Evolutionary conservation across 2,113 vertebrate species (phyloP).

Genomic region (Nibea albiflora): DNA sequence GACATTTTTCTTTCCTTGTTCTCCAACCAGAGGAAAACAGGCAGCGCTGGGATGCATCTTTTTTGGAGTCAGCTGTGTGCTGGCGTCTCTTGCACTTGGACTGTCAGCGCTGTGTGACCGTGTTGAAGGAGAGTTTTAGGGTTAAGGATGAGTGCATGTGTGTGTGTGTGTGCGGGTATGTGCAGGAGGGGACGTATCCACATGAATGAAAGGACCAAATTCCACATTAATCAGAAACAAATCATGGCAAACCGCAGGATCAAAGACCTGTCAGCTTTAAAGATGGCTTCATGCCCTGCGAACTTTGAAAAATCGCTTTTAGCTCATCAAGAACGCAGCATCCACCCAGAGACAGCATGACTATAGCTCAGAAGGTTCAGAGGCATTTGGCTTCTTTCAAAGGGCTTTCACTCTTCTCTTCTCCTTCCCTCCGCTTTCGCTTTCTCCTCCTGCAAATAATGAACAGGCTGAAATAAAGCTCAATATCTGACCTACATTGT

Average conservation of each 20-base stretch:
- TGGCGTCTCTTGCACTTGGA: conserved; percentile 34
- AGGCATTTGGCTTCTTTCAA: conserved; percentile 49
- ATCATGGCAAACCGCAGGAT: conserved; percentile 72
- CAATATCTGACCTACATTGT: conserved; percentile 67
- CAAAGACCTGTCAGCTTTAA: conserved; percentile 68
- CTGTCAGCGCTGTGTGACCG: conserved; percentile 50
- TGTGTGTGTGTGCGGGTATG: not conserved
- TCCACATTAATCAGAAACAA: conserved; percentile 75
- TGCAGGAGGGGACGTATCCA: conserved; percentile 22
- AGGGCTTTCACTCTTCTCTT: conserved; percentile 22
- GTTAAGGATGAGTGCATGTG: conserved; percentile 14
- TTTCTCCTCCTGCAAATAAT: conserved; percentile 50
- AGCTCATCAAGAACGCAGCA: conserved; percentile 48
- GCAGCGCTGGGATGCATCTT: conserved; percentile 17
- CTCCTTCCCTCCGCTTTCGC: conserved; percentile 5
- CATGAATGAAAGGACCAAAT: conserved; percentile 66
- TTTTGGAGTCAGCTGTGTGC: conserved; percentile 34
- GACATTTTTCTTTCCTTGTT: conserved; percentile 42
- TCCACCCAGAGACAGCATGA: conserved; percentile 53
- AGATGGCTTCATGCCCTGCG: conserved; percentile 53
- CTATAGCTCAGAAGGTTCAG: conserved; percentile 44
- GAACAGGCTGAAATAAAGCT: conserved; percentile 65
- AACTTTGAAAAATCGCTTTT: conserved; percentile 59
- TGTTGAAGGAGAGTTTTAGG: conserved; percentile 15
- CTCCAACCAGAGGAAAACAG: conserved; percentile 47